Evolutionary conservation across 2,888 invertebrate genomes (phyloP).

Genomic region (Sialis lutaria): DNA sequence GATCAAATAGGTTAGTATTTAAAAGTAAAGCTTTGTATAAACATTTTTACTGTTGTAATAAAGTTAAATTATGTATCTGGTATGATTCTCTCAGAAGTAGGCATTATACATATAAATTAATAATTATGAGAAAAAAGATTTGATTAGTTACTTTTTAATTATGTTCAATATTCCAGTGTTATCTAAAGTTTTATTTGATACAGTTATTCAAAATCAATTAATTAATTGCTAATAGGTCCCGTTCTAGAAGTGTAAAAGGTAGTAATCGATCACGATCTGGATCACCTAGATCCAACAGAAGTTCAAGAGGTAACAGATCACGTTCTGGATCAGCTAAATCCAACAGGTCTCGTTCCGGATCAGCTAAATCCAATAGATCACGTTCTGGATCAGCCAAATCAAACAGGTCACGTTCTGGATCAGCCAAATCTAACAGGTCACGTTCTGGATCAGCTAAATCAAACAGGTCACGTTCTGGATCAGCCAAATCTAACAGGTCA

Average conservation of each 20-base stretch:
- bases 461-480: constrained; percentile 14
- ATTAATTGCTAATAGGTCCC: no score
- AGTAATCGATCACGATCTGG: background rate
- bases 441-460: constrained; percentile 10
- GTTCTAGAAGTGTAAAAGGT: no score
- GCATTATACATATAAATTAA: no score
- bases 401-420: constrained; percentile 13
- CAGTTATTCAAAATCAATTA: no score
- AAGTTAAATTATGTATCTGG: no score
- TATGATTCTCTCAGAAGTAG: no score
- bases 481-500: constrained; percentile 12
- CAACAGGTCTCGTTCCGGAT: constrained; percentile 11
- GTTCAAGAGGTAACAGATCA: constrained; percentile 11
- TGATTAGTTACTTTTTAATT: no score
- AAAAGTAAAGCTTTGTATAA: no score
- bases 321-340: constrained; percentile 15
- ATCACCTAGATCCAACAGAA: background rate
- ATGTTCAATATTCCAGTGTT: no score
- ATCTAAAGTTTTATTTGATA: no score
- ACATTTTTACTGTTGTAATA: no score
- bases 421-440: constrained; percentile 13
- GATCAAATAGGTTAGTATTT: background rate
- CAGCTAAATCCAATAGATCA: constrained; percentile 13
- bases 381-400: constrained; percentile 14
- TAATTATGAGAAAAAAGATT: no score